Conservation (phyloP, 2,113 vertebrate genomes). For the Anoplopoma fimbria region DNA sequence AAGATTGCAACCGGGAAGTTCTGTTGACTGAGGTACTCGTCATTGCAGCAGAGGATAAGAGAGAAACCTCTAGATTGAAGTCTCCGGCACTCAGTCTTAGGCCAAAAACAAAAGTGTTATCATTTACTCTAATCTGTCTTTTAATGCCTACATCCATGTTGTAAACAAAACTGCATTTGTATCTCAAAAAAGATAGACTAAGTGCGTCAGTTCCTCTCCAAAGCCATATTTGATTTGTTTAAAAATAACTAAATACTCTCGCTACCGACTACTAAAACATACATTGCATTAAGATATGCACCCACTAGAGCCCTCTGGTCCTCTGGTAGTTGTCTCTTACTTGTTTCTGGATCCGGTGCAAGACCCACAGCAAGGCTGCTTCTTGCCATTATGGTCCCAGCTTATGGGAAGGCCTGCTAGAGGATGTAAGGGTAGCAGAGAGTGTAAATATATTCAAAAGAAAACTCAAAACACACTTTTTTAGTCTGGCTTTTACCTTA, state of each 20-base stretch:
- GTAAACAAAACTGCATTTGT: too few relatives aligned
- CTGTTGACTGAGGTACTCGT: too few relatives aligned
- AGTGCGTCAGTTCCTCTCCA: too few relatives aligned
- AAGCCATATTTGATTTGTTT: not conserved
- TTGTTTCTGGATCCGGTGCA: not conserved
- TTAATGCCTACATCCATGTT: too few relatives aligned
- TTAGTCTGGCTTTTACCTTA: not conserved
- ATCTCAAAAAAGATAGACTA: too few relatives aligned
- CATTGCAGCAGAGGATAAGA: too few relatives aligned
- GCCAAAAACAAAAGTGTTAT: too few relatives aligned
- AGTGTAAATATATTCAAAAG: too few relatives aligned
- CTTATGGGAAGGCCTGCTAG: not conserved
- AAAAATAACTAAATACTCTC: not conserved
- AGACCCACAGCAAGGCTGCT: not conserved
- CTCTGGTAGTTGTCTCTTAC: not conserved
- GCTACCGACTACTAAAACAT: not conserved
- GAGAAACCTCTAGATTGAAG: too few relatives aligned
- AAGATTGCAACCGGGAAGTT: too few relatives aligned
- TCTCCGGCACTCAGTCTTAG: too few relatives aligned
- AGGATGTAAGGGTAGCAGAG: not conserved
- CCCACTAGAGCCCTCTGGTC: not conserved
- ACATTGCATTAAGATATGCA: not conserved
- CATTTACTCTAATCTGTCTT: too few relatives aligned
- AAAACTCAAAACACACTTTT: not conserved
- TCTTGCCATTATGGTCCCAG: not conserved